These are phyloP conservation scores for Eupeodes corollae DNA, from an alignment of 1,140 invertebrate genomes.

Conservation along the genomic window DNA sequence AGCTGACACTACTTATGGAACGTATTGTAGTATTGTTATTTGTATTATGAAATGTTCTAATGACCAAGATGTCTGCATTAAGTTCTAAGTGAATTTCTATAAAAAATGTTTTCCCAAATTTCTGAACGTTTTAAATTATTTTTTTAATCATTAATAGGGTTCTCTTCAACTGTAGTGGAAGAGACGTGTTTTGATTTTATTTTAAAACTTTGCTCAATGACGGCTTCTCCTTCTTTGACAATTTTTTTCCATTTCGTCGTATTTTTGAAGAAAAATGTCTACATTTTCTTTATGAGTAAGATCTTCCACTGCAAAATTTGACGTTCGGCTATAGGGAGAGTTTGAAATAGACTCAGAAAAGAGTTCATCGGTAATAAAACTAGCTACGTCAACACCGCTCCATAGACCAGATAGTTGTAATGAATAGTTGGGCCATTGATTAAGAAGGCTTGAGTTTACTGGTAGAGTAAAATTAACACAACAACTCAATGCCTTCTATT, in stretches of 20 bases:
- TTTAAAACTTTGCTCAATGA: neutral
- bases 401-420: slow-evolving; percentile 74
- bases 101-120: neutral
- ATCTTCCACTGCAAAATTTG: slow-evolving; percentile 18
- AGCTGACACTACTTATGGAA: slow-evolving; percentile 25
- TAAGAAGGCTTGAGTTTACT: slow-evolving; percentile 77
- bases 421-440: slow-evolving; percentile 78
- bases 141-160: slow-evolving; percentile 3
- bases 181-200: slow-evolving; percentile 9
- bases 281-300: slow-evolving; percentile 24
- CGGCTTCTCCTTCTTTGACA: slow-evolving; percentile 13
- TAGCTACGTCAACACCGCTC: slow-evolving; percentile 60
- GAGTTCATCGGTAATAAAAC: slow-evolving; percentile 44
- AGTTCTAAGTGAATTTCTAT: slow-evolving; percentile 26
- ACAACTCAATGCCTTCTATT: slow-evolving; percentile 64
- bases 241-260: slow-evolving; percentile 32
- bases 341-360: slow-evolving; percentile 35
- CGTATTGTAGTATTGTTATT: slow-evolving; percentile 4
- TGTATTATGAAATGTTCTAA: slow-evolving; percentile 14
- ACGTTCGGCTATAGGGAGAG: slow-evolving; percentile 24
- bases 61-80: slow-evolving; percentile 34
- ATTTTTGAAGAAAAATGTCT: slow-evolving; percentile 26
- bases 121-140: neutral
- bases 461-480: slow-evolving; percentile 69
- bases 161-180: slow-evolving; percentile 10